These are phyloP conservation scores for Hesperia comma DNA, from an alignment of 2,888 invertebrate genomes.

Conservation along the genomic window DNA sequence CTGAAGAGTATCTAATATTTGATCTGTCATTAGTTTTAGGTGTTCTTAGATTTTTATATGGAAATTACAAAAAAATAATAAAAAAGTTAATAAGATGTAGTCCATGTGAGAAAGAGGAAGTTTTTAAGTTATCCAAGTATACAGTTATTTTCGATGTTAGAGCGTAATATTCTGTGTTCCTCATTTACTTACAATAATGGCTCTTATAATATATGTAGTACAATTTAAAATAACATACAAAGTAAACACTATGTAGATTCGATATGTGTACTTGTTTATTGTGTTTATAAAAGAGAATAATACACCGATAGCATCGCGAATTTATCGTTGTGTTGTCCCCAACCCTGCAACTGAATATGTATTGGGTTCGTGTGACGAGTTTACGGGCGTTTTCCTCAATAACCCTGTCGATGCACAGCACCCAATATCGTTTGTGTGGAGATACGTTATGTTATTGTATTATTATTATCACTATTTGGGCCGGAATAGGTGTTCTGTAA, in stretches of 20 bases:
- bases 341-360: conserved; percentile 17
- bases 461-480: not conserved
- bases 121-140: too few species aligned
- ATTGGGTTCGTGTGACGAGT: conserved; percentile 14
- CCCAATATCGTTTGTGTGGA: conserved; percentile 3
- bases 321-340: not conserved
- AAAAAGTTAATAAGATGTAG: too few species aligned
- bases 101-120: too few species aligned
- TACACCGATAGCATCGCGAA: conserved; percentile 1
- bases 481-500: too few species aligned
- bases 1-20: too few species aligned
- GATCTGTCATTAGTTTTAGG: too few species aligned
- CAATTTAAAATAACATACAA: not conserved
- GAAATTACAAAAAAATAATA: too few species aligned
- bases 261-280: conserved; percentile 5
- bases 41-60: too few species aligned
- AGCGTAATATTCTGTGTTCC: too few species aligned
- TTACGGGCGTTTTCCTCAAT: conserved; percentile 22
- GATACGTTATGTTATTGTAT: conserved; percentile 4
- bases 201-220: too few species aligned
- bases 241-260: conserved; percentile 3
- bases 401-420: not conserved
- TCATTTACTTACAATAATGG: too few species aligned
- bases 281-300: conserved; percentile 6
- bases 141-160: too few species aligned